Base-by-base conservation (phyloP, 1,140 invertebrate genomes). In the Pygmarrhopalites habei region DNA sequence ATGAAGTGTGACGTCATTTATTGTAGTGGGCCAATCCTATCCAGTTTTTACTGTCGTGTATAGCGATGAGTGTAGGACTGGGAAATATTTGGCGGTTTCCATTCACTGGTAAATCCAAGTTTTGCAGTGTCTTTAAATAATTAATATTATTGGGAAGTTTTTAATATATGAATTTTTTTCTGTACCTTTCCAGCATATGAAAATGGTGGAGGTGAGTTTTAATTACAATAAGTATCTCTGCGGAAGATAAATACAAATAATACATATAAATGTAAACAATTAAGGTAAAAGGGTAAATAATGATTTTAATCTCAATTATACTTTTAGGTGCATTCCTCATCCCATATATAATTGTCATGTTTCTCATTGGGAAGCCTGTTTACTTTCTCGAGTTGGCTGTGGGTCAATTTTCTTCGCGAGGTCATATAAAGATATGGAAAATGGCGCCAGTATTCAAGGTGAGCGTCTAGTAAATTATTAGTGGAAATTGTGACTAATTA, bases 1-100 rank as follows among this genome's bases (percentile, higher is more conserved):
- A n/a, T n/a, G n/a, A n/a, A n/a, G n/a, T n/a, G n/a, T n/a, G n/a
- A n/a, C n/a, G n/a, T n/a, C n/a, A n/a, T n/a, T n/a, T n/a, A n/a
- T n/a, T n/a, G 43, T 68, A 73, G 56, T 75, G 74, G 74, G 47
- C 47, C 12, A 73, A 66, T 52, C 66, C 65, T 21, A 57, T 73
- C 2, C 73, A 76, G 59, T 76, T 76, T 58, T 69, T 81, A 12
- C 62, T 81, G 12, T 78, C 79, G 3, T 78, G 78, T 58, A 74
- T 81, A 35, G 76, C 77, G 41, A 76, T 77, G 74, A 78, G 77
- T 12, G 79, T 81, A 4, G 79, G 79, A 7, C 72, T 81, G 4
- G 79, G 79, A 15, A 80, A 81, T 67, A 73, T 81, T 29, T 80
- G 79, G 79, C 53, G 79, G 29, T 80, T 80, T 64, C 79, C 79